Percentiles rank a stretch among this genome's conserved stretches.
phyloP scores from a whole-genome alignment of 1,140 invertebrate species.

The Drosophila lacteicornis region DNA sequence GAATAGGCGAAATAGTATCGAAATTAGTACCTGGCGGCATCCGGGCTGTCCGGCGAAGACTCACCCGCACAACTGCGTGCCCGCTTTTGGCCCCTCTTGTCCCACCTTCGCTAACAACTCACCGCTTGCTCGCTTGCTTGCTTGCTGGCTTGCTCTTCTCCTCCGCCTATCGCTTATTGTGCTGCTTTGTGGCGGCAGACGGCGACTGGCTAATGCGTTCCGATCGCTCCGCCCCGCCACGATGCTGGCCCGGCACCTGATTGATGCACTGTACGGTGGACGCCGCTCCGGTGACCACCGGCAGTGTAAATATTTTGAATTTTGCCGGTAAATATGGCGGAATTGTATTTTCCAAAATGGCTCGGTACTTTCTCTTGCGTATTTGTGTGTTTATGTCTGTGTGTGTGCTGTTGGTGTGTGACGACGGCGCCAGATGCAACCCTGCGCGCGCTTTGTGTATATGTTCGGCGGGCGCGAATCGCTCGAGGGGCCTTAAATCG shows the following conservation, averaged over 20 bases:
- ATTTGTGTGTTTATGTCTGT: slow-evolving; percentile 54
- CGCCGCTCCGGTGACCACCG: slow-evolving; percentile 48
- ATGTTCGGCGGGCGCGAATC: slow-evolving; percentile 16
- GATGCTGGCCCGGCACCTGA: slow-evolving; percentile 26
- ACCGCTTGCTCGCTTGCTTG: slow-evolving; percentile 3
- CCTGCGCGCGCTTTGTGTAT: slow-evolving; percentile 71
- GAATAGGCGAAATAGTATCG: slow-evolving; percentile 24
- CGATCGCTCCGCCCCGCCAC: slow-evolving; percentile 41
- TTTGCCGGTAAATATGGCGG: slow-evolving; percentile 84
- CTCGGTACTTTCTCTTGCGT: slow-evolving; percentile 79
- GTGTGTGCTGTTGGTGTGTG: slow-evolving; percentile 41
- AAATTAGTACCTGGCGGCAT: slow-evolving; percentile 60
- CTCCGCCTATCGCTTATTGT: slow-evolving; percentile 63
- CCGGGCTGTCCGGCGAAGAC: slow-evolving; percentile 27
- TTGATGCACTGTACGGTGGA: slow-evolving; percentile 44
- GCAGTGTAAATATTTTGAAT: slow-evolving; percentile 84
- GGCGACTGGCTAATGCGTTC: slow-evolving; percentile 48
- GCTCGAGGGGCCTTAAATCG: not conserved
- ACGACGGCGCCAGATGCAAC: slow-evolving; percentile 65
- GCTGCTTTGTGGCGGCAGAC: slow-evolving; percentile 68
- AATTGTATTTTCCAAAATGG: slow-evolving; percentile 84
- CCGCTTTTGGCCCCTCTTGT: slow-evolving; percentile 28
- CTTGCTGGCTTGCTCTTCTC: slow-evolving; percentile 30
- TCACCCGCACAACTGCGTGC: slow-evolving; percentile 48
- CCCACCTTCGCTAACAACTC: slow-evolving; percentile 7